Conservation (phyloP, 92 coral and sea anemone species). For the Siderastrea radians region DNA sequence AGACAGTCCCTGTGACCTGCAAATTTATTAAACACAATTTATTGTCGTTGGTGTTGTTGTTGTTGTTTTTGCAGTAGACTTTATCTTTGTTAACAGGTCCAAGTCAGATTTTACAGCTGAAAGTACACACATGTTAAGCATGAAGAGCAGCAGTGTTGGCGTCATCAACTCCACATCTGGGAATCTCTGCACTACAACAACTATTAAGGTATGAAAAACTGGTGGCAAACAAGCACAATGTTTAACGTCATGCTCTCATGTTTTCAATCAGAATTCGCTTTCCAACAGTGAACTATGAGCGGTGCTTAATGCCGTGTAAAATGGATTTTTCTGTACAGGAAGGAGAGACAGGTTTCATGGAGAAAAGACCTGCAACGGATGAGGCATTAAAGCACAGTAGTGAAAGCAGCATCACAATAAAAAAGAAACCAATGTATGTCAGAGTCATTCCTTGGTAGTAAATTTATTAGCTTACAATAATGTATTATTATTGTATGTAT, state of each 20-base stretch:
- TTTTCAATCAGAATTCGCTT: background rate
- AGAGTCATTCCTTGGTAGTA: background rate
- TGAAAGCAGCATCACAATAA: background rate
- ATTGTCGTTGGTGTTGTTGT: background rate
- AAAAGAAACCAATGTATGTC: conserved; percentile 37
- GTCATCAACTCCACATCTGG: conserved; percentile 57
- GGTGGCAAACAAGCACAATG: background rate
- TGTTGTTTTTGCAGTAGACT: background rate
- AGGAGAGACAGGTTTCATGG: conserved; percentile 66
- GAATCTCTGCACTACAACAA: conserved; percentile 63
- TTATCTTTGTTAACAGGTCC: conserved; percentile 41
- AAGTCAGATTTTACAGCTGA: conserved; percentile 53
- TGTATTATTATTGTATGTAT: no score
- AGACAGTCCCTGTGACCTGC: no score
- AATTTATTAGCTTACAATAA: background rate
- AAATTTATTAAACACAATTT: no score
- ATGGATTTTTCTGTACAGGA: conserved; percentile 31
- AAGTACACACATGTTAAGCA: background rate
- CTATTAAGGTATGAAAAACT: conserved; percentile 62
- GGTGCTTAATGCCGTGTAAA: background rate
- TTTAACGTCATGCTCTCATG: background rate
- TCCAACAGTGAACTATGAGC: background rate
- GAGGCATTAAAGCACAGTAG: conserved; percentile 14
- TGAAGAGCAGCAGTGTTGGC: conserved; percentile 75
- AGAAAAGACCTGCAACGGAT: background rate